Percentiles rank a stretch among this genome's conserved stretches.
These are phyloP conservation scores for Callocephalon fimbriatum DNA, from an alignment of 2,113 vertebrate species.

Conservation along the genomic window DNA sequence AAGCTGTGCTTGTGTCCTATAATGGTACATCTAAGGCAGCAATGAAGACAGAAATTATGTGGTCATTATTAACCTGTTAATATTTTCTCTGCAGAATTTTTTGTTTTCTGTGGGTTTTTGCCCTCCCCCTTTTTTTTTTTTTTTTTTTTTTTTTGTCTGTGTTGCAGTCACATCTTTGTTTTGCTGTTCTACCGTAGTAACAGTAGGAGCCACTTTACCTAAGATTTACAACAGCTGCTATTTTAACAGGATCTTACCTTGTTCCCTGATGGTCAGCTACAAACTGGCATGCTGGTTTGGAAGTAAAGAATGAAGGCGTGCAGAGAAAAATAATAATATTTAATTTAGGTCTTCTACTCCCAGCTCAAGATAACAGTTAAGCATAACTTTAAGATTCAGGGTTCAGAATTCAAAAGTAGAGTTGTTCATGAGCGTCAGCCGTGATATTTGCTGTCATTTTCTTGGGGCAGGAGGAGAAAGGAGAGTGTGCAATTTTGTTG, in stretches of 20 bases:
- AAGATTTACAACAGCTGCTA: not conserved
- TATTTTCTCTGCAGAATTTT: not conserved
- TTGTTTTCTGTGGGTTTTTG: not conserved
- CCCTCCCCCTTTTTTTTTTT: not conserved
- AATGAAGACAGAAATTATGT: not conserved
- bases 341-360: not conserved
- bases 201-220: not conserved
- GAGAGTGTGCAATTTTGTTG: not conserved
- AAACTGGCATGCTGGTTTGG: not conserved
- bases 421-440: rapidly evolving
- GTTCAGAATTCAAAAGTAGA: not conserved
- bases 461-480: not conserved
- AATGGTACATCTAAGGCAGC: not conserved
- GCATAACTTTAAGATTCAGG: not conserved
- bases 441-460: not conserved
- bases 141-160: not conserved
- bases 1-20: not conserved
- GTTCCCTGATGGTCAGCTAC: not conserved
- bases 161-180: not conserved
- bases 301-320: not conserved
- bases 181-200: not conserved
- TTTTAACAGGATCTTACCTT: not conserved
- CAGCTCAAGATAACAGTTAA: not conserved
- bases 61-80: not conserved
- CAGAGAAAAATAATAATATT: not conserved